Percentiles rank a stretch among this genome's conserved stretches.
Evolutionary conservation across 2,888 invertebrate genomes (phyloP).

Genomic region (Drosophila rellima): DNA sequence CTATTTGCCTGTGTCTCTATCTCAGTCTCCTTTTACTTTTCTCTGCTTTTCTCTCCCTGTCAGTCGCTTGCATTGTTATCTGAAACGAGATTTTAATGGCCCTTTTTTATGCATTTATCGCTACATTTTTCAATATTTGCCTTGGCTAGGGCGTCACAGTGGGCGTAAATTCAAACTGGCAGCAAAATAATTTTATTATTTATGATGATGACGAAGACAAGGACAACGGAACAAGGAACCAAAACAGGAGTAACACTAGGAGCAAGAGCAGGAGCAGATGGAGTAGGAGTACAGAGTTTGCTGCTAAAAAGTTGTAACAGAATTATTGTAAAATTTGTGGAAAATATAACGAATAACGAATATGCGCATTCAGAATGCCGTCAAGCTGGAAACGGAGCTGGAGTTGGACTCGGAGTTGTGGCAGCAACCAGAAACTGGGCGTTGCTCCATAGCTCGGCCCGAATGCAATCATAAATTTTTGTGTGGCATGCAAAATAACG

Average conservation of each 20-base stretch:
- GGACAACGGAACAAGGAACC: constrained; percentile 25
- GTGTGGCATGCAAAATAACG: constrained; percentile 79
- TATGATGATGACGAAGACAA: constrained; percentile 70
- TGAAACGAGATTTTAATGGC: constrained; percentile 77
- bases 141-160: constrained; percentile 35
- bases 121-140: constrained; percentile 69
- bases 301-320: constrained; percentile 68
- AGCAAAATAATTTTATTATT: constrained; percentile 78
- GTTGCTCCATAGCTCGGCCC: constrained; percentile 18
- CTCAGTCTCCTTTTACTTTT: neutral
- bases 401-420: constrained; percentile 1
- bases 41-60: neutral
- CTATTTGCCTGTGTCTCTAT: constrained; percentile 2
- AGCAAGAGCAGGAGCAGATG: neutral
- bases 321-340: constrained; percentile 75
- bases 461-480: constrained; percentile 79
- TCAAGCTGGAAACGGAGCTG: constrained; percentile 5
- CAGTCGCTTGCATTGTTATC: constrained; percentile 35
- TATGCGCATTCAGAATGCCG: constrained; percentile 51
- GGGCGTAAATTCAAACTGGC: constrained; percentile 78
- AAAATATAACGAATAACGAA: constrained; percentile 61
- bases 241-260: neutral
- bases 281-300: constrained; percentile 10
- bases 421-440: constrained; percentile 16
- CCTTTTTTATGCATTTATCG: constrained; percentile 58